phyloP scores from a whole-genome alignment of 2,888 invertebrate genomes.

The Dolichomitus sp. region DNA sequence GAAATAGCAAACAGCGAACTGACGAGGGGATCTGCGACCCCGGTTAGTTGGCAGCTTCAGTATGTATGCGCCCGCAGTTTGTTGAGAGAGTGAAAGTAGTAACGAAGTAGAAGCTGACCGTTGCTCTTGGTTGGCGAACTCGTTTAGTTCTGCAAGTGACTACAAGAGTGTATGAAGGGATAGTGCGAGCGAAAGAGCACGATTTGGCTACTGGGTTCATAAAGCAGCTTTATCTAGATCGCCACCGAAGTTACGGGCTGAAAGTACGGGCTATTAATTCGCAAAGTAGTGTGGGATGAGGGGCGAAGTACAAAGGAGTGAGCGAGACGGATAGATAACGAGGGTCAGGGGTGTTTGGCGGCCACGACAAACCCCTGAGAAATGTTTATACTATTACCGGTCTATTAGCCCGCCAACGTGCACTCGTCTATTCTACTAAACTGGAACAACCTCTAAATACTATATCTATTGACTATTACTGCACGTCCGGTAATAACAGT shows the following conservation, averaged over 20 bases:
- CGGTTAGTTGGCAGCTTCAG: background rate
- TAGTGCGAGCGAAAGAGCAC: constrained; percentile 37
- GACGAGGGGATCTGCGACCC: background rate
- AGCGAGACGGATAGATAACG: constrained; percentile 36
- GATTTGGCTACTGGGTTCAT: constrained; percentile 71
- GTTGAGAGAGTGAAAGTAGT: constrained; percentile 27
- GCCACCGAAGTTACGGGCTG: constrained; percentile 73
- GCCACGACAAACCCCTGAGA: constrained; percentile 64
- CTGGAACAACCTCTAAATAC: background rate
- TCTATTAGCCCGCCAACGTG: constrained; percentile 61
- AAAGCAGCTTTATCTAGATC: constrained; percentile 79
- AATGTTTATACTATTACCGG: constrained; percentile 63
- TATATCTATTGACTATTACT: background rate
- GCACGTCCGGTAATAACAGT: constrained; percentile 26
- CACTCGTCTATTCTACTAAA: constrained; percentile 20
- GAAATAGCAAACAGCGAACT: constrained; percentile 34
- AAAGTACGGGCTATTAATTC: constrained; percentile 79
- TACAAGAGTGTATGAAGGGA: constrained; percentile 31
- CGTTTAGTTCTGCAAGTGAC: constrained; percentile 53
- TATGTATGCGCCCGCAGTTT: constrained; percentile 2
- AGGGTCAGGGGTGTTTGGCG: constrained; percentile 38
- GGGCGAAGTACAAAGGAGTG: constrained; percentile 11
- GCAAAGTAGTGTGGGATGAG: constrained; percentile 54
- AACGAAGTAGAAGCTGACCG: constrained; percentile 28
- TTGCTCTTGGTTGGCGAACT: constrained; percentile 8